Evolutionary conservation across 2,797 vertebrate species (phyloP).

Genomic region (Margarornis squamiger): DNA sequence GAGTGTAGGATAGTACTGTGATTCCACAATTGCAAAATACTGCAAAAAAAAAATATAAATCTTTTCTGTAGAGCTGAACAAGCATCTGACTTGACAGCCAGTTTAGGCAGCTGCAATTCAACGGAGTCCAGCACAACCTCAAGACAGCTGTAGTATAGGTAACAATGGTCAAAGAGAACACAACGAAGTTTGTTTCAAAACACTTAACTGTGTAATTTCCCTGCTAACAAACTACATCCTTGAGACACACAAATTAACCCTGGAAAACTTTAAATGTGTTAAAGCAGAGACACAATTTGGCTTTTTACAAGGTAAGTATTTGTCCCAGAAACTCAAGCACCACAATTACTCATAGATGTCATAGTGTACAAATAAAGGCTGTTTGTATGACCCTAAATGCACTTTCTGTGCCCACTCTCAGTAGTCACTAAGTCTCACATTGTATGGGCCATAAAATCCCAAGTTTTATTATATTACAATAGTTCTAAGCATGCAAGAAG

Average conservation of each 20-base stretch:
- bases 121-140: neutral
- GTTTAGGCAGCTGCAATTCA: neutral
- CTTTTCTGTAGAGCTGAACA: neutral
- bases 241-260: neutral
- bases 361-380: neutral
- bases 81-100: neutral
- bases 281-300: neutral
- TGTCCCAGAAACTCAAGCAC: neutral
- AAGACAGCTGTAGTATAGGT: fast-evolving
- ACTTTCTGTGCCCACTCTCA: neutral
- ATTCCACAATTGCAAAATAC: neutral
- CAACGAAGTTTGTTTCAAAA: neutral
- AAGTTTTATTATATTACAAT: neutral
- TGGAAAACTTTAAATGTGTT: neutral
- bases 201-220: neutral
- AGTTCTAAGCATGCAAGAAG: neutral
- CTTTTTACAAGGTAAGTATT: neutral
- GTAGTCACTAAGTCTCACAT: neutral
- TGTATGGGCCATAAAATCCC: neutral
- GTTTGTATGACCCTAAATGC: neutral
- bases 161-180: neutral
- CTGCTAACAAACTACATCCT: neutral
- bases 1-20: neutral
- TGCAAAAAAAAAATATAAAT: neutral
- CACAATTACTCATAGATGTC: neutral